Percentiles rank a stretch among this genome's conserved stretches.
phyloP scores from a whole-genome alignment of 2,888 invertebrate species.

The Ischnura elegans region DNA sequence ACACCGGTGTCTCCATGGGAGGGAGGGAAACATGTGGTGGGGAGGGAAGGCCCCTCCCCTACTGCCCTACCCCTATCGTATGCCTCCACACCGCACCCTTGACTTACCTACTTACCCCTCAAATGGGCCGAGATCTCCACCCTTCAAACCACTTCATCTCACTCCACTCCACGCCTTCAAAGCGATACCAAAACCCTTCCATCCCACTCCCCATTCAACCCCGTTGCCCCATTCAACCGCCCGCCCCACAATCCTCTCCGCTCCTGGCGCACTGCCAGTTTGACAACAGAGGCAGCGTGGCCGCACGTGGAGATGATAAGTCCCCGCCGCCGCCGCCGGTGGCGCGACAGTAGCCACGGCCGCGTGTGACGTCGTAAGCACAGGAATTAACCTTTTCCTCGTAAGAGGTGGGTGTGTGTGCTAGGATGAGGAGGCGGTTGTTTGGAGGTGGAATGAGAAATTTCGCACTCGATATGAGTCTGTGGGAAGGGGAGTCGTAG shows the following conservation, averaged over 20 bases:
- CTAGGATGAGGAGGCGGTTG: not conserved
- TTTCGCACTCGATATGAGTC: too few relatives aligned
- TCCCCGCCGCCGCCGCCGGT: not conserved
- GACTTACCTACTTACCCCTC: conserved; percentile 2
- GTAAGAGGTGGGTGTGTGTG: not conserved
- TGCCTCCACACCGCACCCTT: not conserved
- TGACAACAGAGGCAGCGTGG: conserved; percentile 31
- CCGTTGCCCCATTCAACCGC: not conserved
- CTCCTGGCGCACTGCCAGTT: not conserved
- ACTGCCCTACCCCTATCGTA: not conserved
- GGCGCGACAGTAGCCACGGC: conserved; percentile 42
- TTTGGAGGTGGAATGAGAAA: too few relatives aligned
- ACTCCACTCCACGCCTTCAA: not conserved
- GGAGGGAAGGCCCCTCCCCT: not conserved
- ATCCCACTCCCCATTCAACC: not conserved
- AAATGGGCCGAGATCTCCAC: not conserved
- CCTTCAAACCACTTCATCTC: not conserved
- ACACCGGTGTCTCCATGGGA: not conserved
- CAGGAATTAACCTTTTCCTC: not conserved
- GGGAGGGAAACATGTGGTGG: too few relatives aligned
- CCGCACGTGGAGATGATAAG: conserved; percentile 41
- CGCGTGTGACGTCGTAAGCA: not conserved
- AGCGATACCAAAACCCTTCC: not conserved
- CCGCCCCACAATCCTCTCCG: not conserved
- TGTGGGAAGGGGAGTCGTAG: not conserved